Evolutionary conservation across 2,797 vertebrate species (phyloP).

Genomic region (Apogon talboti): DNA sequence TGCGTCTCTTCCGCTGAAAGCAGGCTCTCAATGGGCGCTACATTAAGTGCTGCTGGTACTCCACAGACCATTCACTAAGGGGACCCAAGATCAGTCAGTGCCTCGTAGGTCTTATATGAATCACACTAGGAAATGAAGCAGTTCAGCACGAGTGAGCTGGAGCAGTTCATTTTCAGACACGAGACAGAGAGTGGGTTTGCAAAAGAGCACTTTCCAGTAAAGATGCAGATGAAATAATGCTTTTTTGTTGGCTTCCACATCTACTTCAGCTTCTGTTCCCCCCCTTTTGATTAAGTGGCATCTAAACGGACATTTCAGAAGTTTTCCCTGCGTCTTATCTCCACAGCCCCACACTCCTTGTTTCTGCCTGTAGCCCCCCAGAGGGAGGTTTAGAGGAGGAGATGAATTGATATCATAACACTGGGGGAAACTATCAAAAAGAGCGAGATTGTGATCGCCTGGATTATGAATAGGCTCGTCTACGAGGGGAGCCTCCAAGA

Average conservation of each 20-base stretch:
- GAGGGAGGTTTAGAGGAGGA: constrained; percentile 23
- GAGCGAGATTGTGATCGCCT: constrained; percentile 61
- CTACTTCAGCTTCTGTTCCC: background rate
- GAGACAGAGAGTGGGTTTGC: constrained; percentile 2
- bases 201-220: constrained; percentile 13
- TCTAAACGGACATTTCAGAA: constrained; percentile 25
- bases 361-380: constrained; percentile 17
- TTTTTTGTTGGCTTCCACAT: constrained; percentile 25
- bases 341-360: background rate
- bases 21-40: constrained; percentile 54
- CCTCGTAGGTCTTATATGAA: constrained; percentile 40
- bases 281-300: constrained; percentile 17
- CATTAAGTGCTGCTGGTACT: constrained; percentile 63
- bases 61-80: constrained; percentile 51
- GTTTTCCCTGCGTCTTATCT: constrained; percentile 17
- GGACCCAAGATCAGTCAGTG: constrained; percentile 39
- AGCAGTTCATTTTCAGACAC: constrained; percentile 5
- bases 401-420: constrained; percentile 49
- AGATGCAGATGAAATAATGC: constrained; percentile 10
- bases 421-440: constrained; percentile 32
- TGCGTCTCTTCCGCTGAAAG: constrained; percentile 63
- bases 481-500: constrained; percentile 40
- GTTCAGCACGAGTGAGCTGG: constrained; percentile 12
- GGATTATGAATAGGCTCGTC: constrained; percentile 58
- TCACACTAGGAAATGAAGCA: constrained; percentile 38